Conservation (phyloP, 30 jellyfish, hydroid and myxozoan genomes). For the Aurelia aurita region DNA sequence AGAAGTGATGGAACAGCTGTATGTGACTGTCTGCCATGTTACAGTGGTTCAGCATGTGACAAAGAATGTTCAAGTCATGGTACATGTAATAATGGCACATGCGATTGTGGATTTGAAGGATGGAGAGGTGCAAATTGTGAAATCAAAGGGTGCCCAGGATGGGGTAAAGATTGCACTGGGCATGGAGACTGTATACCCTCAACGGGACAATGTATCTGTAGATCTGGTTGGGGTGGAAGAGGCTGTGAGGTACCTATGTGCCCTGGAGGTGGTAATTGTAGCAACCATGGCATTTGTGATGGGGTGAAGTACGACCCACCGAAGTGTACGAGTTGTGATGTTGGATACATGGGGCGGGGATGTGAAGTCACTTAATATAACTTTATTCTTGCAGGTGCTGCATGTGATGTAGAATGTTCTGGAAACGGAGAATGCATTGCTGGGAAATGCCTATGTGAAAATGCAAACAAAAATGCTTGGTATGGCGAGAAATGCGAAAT, state of each 20-base stretch:
- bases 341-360: slow-evolving; percentile 75
- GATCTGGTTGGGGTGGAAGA: slow-evolving; percentile 75
- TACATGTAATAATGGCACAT: slow-evolving; percentile 47
- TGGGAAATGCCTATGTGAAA: slow-evolving; percentile 62
- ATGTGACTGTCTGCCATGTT: slow-evolving; percentile 59
- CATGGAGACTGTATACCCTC: slow-evolving; percentile 70
- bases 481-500: slow-evolving; percentile 63
- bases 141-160: slow-evolving; percentile 67
- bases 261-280: slow-evolving; percentile 80
- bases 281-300: slow-evolving; percentile 76
- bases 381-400: slow-evolving; percentile 40
- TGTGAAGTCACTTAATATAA: too few species aligned
- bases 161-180: slow-evolving; percentile 75
- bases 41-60: slow-evolving; percentile 72
- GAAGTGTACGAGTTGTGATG: slow-evolving; percentile 48
- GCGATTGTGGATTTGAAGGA: slow-evolving; percentile 73
- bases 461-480: slow-evolving; percentile 58
- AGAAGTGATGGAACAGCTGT: slow-evolving; percentile 62
- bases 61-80: slow-evolving; percentile 68
- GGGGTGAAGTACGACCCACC: slow-evolving; percentile 67
- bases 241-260: slow-evolving; percentile 74
- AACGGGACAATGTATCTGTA: slow-evolving; percentile 69
- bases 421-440: slow-evolving; percentile 54
- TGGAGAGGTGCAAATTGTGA: slow-evolving; percentile 74
- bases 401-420: slow-evolving; percentile 67